Base-by-base conservation (phyloP, 2,797 vertebrate genomes). In the Sebastes alutus region DNA sequence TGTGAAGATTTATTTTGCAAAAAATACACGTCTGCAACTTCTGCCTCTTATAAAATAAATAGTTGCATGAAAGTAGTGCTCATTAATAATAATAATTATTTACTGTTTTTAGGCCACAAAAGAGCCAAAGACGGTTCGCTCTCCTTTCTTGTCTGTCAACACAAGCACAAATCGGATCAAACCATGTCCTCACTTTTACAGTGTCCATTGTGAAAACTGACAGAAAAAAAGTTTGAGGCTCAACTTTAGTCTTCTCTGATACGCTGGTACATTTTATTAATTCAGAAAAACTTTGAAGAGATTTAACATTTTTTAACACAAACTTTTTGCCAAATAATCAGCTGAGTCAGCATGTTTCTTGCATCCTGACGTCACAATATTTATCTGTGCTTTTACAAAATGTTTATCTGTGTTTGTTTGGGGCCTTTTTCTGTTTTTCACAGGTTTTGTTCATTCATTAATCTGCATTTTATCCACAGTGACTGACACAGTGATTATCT, bases 381-480 rank as follows among this genome's bases (percentile, higher is more conserved):
- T 38, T n/a, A 68, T 65, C 74, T 35, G 35, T n/a, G 63, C 58
- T 49, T 75, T 81, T 8, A 42, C 30, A 23, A 20, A 55, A 14
- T 6, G 14, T 56, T 33, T 9, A 56, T 29, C 25, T n/a, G 29
- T 25, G 54, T 70, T 59, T 38, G 38, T 74, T 77, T 59, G 67
- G 11, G 65, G 42, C 42, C 49, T 73, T 75, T 68, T 27, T 35
- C 16, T 65, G 46, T 72, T 63, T 46, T 30, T 69, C 6, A 20
- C 23, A 6, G 11, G 5, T 72, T 77, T 68, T 72, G 18, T 79
- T 63, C n/a, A 73, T 80, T 63, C n/a, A 73, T 80, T 20, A 22
- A 63, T 52, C 20, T 20, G 46, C 46, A 52, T 78, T 56, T 29
- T 12, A 56, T 66, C 59, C 29, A 58, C 56, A 79, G 27, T 29